Percentiles rank a stretch among this genome's conserved stretches.
Evolutionary conservation across 2,888 invertebrate species (phyloP).

Genomic region (Erebia ligea): DNA sequence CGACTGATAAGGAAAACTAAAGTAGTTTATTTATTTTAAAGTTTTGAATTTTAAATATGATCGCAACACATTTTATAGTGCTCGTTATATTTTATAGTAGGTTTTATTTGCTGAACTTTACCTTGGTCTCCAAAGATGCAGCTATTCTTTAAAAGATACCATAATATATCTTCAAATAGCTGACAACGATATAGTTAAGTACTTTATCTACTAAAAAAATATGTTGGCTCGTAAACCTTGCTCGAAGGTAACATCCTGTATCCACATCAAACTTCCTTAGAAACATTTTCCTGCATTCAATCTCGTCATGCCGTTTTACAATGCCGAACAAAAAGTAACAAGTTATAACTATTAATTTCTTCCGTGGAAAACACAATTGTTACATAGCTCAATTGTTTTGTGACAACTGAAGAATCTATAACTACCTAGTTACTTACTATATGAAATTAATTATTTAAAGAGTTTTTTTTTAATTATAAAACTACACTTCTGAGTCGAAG

Average conservation of each 20-base stretch:
- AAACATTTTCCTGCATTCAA: constrained; percentile 43
- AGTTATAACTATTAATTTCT: constrained; percentile 25
- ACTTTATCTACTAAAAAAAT: constrained; percentile 16
- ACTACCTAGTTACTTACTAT: constrained; percentile 2
- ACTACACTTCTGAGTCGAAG: too few relatives aligned
- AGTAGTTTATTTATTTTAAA: too few relatives aligned
- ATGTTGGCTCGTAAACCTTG: constrained; percentile 57
- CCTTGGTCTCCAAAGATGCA: background rate
- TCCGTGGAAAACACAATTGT: constrained; percentile 32
- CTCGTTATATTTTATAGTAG: too few relatives aligned
- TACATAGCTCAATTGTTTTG: constrained; percentile 31
- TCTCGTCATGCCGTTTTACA: constrained; percentile 30
- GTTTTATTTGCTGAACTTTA: background rate
- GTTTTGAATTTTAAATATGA: too few relatives aligned
- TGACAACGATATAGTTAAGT: background rate
- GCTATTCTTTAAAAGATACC: background rate
- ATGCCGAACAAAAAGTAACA: constrained; percentile 36
- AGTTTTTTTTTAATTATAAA: too few relatives aligned
- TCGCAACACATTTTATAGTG: too few relatives aligned
- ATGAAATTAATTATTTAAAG: background rate
- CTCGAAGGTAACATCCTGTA: constrained; percentile 71
- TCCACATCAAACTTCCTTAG: constrained; percentile 43
- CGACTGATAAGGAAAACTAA: too few relatives aligned
- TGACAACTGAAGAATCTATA: constrained; percentile 19
- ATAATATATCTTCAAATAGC: constrained; percentile 2